Base-by-base conservation (phyloP, 2,888 invertebrate species). In the Polia nebulosa region DNA sequence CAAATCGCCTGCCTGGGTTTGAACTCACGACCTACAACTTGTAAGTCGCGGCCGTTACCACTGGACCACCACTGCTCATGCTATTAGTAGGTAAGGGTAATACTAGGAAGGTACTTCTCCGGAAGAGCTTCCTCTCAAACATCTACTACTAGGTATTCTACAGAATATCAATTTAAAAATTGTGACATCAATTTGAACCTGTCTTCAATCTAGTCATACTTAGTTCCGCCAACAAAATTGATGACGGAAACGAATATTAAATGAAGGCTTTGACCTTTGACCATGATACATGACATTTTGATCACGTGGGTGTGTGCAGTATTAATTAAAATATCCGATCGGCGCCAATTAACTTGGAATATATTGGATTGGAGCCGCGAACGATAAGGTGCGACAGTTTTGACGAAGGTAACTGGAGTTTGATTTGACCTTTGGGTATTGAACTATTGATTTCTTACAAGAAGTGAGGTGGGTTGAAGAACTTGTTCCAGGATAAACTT, bases 181-280 rank as follows among this genome's bases (percentile, higher is more conserved):
- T 17, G 15, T 58, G 17, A 39, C 4, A 22, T 39, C 5, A 27
- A 32, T 3, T 5, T 20, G 17, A 34, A 53, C 13, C 29, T 5
- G 41, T 36, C 22, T 56, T 11, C 3, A 63, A 59, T 62, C 25
- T 44, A 59, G 6, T 45, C 17, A 49, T 51, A 9, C 45, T 34
- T 36, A 34, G 20, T 56, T 56, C n/a, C 22, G 25, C 17, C 25
- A 39, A 20, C 36, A 41, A 61, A 17, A 41, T 69, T 9, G 34
- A 39, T 58, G 22, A 22, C 52, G 67, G 70, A 73, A 74, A 73
- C 49, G n/a, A 56, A 70, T 59, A 39, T 22, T 5, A 66, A 71
- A 66, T 64, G 22, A 72, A 69, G 47, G 49, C 56, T 71, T 63
- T 76, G 67, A 81, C 83, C 81, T 81, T 65, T 81, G 70, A 15